Evolutionary conservation across 2,797 vertebrate genomes (phyloP).

Genomic region (Sebastes baramenuke): DNA sequence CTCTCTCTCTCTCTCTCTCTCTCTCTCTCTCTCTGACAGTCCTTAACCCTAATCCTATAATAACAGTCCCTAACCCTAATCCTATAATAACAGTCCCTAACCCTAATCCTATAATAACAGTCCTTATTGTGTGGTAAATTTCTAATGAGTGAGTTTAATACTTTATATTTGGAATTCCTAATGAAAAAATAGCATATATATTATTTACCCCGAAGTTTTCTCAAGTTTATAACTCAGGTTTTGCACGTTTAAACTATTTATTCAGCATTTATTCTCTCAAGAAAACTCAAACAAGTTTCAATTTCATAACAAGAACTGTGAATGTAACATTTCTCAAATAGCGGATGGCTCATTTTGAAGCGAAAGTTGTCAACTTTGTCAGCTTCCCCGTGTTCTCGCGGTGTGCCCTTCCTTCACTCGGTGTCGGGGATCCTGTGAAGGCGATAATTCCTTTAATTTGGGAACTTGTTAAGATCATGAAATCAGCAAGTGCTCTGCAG

Average conservation of each 20-base stretch:
- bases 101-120: too few species aligned
- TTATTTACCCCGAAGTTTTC: not conserved
- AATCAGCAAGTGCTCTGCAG: not conserved
- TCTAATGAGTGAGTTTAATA: too few species aligned
- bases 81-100: too few species aligned
- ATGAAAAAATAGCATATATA: too few species aligned
- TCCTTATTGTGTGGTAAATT: too few species aligned
- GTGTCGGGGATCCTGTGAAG: conserved; percentile 5
- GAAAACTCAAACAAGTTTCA: too few species aligned
- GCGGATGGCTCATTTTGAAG: not conserved
- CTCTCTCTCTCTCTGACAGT: too few species aligned
- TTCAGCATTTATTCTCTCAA: not conserved
- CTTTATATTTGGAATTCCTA: too few species aligned
- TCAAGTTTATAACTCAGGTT: not conserved
- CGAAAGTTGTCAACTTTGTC: not conserved
- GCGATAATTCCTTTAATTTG: not conserved
- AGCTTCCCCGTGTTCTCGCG: not conserved
- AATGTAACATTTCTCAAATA: not conserved
- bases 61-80: too few species aligned
- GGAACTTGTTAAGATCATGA: not conserved
- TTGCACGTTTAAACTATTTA: not conserved
- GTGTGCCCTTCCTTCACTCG: not conserved
- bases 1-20: too few species aligned
- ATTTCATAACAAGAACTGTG: not conserved
- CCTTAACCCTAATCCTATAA: too few species aligned